Evolutionary conservation across 2,113 vertebrate genomes (phyloP).

Genomic region (Cygnus atratus): DNA sequence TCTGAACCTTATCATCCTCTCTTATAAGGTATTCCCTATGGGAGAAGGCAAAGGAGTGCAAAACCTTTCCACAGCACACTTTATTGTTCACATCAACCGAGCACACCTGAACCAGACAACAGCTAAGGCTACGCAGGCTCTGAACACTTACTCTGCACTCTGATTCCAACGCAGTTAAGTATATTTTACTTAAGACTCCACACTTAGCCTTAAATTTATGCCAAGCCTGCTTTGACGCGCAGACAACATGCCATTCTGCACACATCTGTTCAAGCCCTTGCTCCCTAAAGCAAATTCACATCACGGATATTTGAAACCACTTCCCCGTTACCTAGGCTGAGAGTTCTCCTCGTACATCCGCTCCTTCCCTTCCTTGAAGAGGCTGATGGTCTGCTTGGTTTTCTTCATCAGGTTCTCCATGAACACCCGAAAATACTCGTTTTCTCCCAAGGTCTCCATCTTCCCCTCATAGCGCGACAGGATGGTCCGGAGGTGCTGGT

Average conservation of each 20-base stretch:
- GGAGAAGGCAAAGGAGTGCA: not conserved
- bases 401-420: constrained; percentile 99
- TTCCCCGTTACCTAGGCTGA: constrained; percentile 86
- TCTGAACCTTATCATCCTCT: not conserved
- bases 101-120: not conserved
- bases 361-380: constrained; percentile 98
- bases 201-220: not conserved
- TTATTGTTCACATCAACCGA: not conserved
- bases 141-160: not conserved
- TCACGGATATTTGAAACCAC: not conserved
- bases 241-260: not conserved
- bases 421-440: constrained; percentile 97
- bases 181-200: not conserved
- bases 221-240: not conserved
- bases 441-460: constrained; percentile 97
- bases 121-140: not conserved
- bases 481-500: constrained; percentile 95
- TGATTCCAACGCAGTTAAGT: not conserved
- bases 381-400: constrained; percentile 98
- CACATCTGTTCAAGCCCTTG: not conserved
- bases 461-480: constrained; percentile 96
- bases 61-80: not conserved
- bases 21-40: not conserved
- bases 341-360: constrained; percentile 99
- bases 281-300: not conserved